phyloP scores from a whole-genome alignment of 2,113 vertebrate genomes.

The Rhinogobius similis region DNA sequence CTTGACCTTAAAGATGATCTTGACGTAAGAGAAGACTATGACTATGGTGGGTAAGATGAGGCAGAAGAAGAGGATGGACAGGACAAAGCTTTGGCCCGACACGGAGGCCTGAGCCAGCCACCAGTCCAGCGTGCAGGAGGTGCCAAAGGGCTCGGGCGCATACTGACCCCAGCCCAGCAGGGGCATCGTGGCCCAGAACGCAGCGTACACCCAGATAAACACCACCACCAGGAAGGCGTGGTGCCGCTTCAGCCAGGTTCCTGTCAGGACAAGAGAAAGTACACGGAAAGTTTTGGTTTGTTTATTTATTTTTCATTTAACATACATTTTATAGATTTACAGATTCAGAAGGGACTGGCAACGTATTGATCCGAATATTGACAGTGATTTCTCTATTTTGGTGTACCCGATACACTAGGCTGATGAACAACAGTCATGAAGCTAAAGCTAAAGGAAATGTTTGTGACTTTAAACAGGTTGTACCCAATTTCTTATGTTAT shows the following conservation, averaged over 20 bases:
- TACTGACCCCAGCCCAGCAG: slow-evolving; percentile 90
- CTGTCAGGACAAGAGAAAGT: slow-evolving; percentile 61
- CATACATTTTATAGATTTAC: not conserved
- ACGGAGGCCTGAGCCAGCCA: slow-evolving; percentile 90
- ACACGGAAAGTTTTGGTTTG: not conserved
- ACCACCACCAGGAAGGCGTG: slow-evolving; percentile 86
- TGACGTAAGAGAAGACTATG: slow-evolving; percentile 91
- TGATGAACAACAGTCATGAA: too few relatives aligned
- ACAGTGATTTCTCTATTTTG: too few relatives aligned
- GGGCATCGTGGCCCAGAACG: slow-evolving; percentile 93
- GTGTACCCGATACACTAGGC: too few relatives aligned
- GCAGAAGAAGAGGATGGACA: slow-evolving; percentile 93
- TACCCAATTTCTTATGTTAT: too few relatives aligned
- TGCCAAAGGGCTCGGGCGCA: slow-evolving; percentile 92
- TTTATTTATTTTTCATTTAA: not conserved
- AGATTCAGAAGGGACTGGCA: too few relatives aligned
- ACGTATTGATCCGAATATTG: too few relatives aligned
- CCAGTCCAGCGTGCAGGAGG: slow-evolving; percentile 96
- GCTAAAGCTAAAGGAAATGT: too few relatives aligned
- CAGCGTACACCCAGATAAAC: slow-evolving; percentile 87
- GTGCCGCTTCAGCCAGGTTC: slow-evolving; percentile 90
- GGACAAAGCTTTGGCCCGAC: slow-evolving; percentile 87
- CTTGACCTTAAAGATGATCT: slow-evolving; percentile 93
- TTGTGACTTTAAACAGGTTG: too few relatives aligned
- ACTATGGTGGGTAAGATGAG: slow-evolving; percentile 87